phyloP scores from a whole-genome alignment of 2,113 vertebrate species.

The Isichthys henryi region DNA sequence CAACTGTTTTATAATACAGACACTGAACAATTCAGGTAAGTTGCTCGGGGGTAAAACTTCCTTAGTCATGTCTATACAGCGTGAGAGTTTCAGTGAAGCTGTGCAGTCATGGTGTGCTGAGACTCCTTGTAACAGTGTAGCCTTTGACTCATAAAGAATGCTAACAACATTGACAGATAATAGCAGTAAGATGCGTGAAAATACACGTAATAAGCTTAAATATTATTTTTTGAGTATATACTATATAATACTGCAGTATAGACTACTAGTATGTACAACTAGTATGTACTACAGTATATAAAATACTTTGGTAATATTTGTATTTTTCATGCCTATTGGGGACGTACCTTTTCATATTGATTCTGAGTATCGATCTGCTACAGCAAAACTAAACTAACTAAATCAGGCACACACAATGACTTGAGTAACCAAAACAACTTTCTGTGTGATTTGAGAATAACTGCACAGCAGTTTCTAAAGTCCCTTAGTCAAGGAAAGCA shows the following conservation, averaged over 20 bases:
- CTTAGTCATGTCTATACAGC: background rate
- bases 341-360: background rate
- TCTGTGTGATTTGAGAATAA: background rate
- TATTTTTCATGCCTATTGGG: background rate
- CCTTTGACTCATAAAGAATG: background rate
- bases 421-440: background rate
- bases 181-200: background rate
- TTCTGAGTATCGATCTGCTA: background rate
- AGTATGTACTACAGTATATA: background rate
- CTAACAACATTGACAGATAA: background rate
- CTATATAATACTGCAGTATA: background rate
- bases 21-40: background rate
- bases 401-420: background rate
- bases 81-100: background rate
- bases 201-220: background rate
- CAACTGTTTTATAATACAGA: background rate
- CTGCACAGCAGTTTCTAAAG: background rate
- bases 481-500: background rate
- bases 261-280: background rate
- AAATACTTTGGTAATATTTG: background rate
- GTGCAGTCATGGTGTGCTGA: background rate
- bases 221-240: background rate
- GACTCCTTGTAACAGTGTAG: background rate
- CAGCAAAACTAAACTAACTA: background rate
- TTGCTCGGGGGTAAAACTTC: background rate